A percentile compares a stretch with the other conserved stretches of the same genome.
Evolutionary conservation across 2,888 invertebrate species (phyloP).

Genomic region (Tanaodytes sp.): DNA sequence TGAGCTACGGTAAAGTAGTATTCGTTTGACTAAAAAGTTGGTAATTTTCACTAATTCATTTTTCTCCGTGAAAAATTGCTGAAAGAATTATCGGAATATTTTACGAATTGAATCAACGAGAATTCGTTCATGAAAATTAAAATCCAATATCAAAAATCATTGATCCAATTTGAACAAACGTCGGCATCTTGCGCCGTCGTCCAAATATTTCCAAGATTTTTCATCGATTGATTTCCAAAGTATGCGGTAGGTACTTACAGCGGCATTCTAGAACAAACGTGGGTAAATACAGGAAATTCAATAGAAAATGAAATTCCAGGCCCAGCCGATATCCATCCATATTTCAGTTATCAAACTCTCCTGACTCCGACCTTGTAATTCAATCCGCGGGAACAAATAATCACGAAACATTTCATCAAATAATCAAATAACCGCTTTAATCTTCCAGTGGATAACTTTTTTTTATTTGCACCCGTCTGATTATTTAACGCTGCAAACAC

Average conservation of each 20-base stretch:
- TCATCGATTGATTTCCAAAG: conserved; percentile 33
- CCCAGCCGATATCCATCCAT: conserved; percentile 29
- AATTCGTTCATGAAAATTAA: no score
- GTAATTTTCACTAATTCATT: no score
- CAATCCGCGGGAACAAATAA: conserved; percentile 35
- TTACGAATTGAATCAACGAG: no score
- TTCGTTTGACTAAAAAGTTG: no score
- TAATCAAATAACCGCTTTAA: conserved; percentile 26
- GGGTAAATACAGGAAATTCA: conserved; percentile 51
- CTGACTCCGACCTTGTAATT: conserved; percentile 32
- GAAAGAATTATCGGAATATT: no score
- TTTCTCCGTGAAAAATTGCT: no score
- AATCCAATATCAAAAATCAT: no score
- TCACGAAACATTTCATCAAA: conserved; percentile 29
- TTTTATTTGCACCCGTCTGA: not conserved
- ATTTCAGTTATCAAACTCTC: conserved; percentile 36
- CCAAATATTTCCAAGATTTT: no score
- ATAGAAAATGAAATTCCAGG: conserved; percentile 58
- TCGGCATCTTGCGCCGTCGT: no score
- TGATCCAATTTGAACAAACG: no score
- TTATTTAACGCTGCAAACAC: conserved; percentile 32
- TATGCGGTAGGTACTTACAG: conserved; percentile 39
- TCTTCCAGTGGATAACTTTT: conserved; percentile 23
- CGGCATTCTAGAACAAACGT: conserved; percentile 42
- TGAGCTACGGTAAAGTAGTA: no score